Base-by-base conservation (phyloP, 1,140 invertebrate genomes). In the Plutomurus gul region DNA sequence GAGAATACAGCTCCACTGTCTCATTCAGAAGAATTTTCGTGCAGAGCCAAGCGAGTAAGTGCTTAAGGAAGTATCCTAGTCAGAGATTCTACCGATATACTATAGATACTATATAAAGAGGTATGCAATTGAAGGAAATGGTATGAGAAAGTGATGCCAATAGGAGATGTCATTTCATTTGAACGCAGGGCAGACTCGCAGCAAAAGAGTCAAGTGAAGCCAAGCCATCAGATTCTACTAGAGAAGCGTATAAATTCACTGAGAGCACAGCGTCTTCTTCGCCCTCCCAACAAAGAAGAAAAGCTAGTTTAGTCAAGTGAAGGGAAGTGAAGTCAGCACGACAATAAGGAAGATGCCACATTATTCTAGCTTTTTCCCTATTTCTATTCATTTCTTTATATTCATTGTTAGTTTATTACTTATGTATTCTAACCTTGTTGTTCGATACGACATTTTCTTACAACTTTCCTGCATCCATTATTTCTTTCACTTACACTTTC, bases 131-230 rank as follows among this genome's bases (percentile, higher is more conserved):
- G 56, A 65, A 65, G 56, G 30, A 30, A 65, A 7, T 27, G 36
- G 56, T 65, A 36, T n/a, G 16, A 65, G 56, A 65, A 65, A 65
- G 27, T 65, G 56, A 65, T 65, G 56, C 18, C 27, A 65, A 65
- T 65, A 65, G 51, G 27, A 60, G 56, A 65, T 65, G 56, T 27
- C 56, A 65, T 65, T 30, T 65, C 56, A 65, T 65, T 65, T 51
- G 27, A 30, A 65, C n/a, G 18, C 27, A 65, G 25, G n/a, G 27
- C 18, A 30, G 56, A 65, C 22, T 33, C 30, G n/a, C n/a, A n/a
- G n/a, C n/a, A n/a, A n/a, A n/a, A n/a, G n/a, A n/a, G n/a, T n/a
- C n/a, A n/a, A n/a, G n/a, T n/a, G n/a, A n/a, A n/a, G n/a, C n/a
- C n/a, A n/a, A n/a, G n/a, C n/a, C n/a, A n/a, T n/a, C n/a, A n/a